Base-by-base conservation (phyloP, 1,140 invertebrate species). In the Aphelenchoides avenae region DNA sequence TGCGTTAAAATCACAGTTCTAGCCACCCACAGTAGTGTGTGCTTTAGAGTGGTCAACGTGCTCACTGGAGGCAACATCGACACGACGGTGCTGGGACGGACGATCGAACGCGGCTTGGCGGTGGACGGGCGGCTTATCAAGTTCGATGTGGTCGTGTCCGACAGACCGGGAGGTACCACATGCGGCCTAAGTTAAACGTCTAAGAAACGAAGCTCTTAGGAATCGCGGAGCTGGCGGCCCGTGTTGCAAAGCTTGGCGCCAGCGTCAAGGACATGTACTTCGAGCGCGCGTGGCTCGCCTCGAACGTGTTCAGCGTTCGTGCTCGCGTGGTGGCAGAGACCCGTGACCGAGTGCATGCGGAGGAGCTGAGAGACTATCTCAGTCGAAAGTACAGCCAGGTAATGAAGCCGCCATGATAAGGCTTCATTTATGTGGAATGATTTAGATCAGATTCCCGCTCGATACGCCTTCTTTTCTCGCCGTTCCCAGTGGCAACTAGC, bases 261-360 rank as follows among this genome's bases (percentile, higher is more conserved):
- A 89, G 87, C 34, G 89, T 94, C 47, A 93, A 93, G 78, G 89
- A 93, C 70, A 89, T 94, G 51, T 86, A 89, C 77, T 90, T 92
- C 77, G 90, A 93, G 77, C 81, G 90, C 54, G 89, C 90, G 4
- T 94, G 90, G 89, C 83, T 94, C 11, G 84, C 84, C 30, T 84
- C 84, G 2, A 89, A 94, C 77, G 85, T 93, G 13, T 91, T 89
- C 60, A 75, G 84, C 7, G 75, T 77, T 2, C 44, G 54, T 27
- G 85, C 87, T 1, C 87, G 87, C 78, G 86, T 89, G 1, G 84
- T 89, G 1, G 87, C 86, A 66, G 89, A 92, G 78, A 91, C 89
- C 0, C 80, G 86, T 60, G 88, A 90, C 60, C 82, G 83, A 52
- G 84, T 85, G 1, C 89, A 92, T 77, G 73, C 64, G 2, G 39